These are phyloP conservation scores for Semnopithecus entellus DNA, from an alignment of 2,113 vertebrate species.

Conservation along the genomic window DNA sequence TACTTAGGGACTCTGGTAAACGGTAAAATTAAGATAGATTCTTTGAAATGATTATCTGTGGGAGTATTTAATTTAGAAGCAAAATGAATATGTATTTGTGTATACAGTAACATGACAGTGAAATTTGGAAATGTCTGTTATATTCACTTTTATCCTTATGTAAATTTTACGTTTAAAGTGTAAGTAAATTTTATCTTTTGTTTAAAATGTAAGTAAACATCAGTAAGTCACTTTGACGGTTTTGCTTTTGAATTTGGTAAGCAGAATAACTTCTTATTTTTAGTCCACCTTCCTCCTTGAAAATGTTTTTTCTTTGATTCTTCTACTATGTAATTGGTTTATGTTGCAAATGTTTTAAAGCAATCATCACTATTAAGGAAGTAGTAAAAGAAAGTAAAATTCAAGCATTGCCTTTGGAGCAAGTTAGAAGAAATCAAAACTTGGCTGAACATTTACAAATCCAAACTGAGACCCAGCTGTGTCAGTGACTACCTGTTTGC, in stretches of 20 bases:
- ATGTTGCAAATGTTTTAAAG: not conserved
- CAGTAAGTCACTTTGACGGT: not conserved
- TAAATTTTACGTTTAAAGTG: not conserved
- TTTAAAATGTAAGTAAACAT: not conserved
- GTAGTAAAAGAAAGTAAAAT: not conserved
- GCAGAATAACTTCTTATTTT: not conserved
- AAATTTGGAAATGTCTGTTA: constrained; percentile 1
- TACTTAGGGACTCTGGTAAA: not conserved
- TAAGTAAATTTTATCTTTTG: not conserved
- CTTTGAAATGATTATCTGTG: not conserved
- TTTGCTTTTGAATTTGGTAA: constrained; percentile 7
- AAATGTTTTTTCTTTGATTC: not conserved
- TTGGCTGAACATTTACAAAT: not conserved
- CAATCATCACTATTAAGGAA: not conserved
- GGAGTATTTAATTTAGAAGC: not conserved
- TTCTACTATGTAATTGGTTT: not conserved
- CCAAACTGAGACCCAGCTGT: not conserved
- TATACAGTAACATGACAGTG: not conserved
- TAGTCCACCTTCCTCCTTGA: not conserved
- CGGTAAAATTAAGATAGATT: constrained; percentile 21
- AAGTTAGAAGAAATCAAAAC: not conserved
- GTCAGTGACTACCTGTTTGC: not conserved
- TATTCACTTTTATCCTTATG: not conserved
- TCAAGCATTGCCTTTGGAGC: not conserved
- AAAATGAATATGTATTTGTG: not conserved